Conservation (phyloP, 1,140 invertebrate species). For the Bradynema listronoti region DNA sequence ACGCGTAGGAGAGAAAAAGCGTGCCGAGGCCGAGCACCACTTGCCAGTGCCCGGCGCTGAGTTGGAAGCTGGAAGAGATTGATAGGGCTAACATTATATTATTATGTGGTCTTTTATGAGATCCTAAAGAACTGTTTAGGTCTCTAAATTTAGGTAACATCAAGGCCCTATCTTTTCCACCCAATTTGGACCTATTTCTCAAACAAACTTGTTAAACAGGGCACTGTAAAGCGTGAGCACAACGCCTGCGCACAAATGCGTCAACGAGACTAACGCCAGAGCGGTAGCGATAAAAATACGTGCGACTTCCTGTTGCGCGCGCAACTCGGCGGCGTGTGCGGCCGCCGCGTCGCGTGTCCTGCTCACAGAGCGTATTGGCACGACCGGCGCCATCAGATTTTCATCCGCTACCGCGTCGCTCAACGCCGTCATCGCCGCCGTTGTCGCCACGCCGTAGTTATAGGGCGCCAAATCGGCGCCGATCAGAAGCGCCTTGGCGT, state of each 20-base stretch:
- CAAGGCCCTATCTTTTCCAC: too few relatives aligned
- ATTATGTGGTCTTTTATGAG: too few relatives aligned
- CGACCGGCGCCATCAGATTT: too few relatives aligned
- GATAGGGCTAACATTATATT: constrained; percentile 2
- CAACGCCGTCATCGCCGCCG: too few relatives aligned
- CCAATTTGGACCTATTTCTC: not conserved
- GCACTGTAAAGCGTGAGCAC: constrained; percentile 36
- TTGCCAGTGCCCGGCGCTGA: constrained; percentile 32
- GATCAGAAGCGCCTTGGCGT: too few relatives aligned
- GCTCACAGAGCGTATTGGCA: too few relatives aligned
- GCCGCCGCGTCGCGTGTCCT: too few relatives aligned
- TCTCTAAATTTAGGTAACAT: too few relatives aligned
- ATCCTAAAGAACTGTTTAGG: too few relatives aligned
- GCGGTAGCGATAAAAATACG: constrained; percentile 18
- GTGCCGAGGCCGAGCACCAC: constrained; percentile 20
- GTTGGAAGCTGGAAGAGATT: constrained; percentile 25
- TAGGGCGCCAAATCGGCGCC: too few relatives aligned
- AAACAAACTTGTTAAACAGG: constrained; percentile 15
- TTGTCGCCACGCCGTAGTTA: too few relatives aligned
- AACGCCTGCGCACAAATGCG: constrained; percentile 29
- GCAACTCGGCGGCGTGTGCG: not conserved
- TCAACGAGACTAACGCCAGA: constrained; percentile 23
- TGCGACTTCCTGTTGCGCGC: not conserved
- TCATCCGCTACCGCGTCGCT: too few relatives aligned
- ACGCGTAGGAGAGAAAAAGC: constrained; percentile 24